A percentile compares a stretch with the other conserved stretches of the same genome.
Evolutionary conservation across 2,888 invertebrate genomes (phyloP).

Genomic region (Heliconius ethilla): DNA sequence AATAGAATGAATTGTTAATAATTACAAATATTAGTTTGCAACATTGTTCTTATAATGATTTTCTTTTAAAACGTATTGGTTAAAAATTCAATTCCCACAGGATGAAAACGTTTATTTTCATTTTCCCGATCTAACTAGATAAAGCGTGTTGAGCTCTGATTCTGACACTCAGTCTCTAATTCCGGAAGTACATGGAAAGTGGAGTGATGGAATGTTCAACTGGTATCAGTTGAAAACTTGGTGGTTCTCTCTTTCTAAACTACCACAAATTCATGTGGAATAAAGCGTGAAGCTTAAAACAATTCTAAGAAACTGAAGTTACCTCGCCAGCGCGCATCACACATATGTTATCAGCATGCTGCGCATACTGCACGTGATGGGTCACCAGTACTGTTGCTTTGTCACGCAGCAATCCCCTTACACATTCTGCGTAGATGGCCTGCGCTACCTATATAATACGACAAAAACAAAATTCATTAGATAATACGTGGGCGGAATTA

Average conservation of each 20-base stretch:
- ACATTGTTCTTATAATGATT: no score
- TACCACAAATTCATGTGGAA: no score
- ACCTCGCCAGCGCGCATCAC: constrained; percentile 71
- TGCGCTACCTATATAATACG: constrained; percentile 68
- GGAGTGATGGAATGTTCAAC: no score
- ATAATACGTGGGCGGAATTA: constrained; percentile 33
- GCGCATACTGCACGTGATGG: constrained; percentile 84
- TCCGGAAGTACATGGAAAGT: no score
- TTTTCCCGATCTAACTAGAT: no score
- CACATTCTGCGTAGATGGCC: constrained; percentile 84
- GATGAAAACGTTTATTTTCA: no score
- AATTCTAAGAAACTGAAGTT: constrained; percentile 18
- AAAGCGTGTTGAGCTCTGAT: no score
- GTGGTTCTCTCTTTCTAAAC: no score
- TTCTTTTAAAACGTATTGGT: neutral
- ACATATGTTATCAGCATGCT: constrained; percentile 70
- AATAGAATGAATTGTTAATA: neutral
- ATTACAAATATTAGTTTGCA: no score
- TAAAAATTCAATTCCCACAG: neutral
- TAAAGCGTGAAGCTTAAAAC: no score
- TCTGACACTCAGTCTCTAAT: no score
- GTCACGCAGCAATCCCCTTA: constrained; percentile 78
- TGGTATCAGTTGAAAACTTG: no score
- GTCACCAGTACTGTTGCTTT: constrained; percentile 83
- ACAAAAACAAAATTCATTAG: neutral